phyloP scores from a whole-genome alignment of 1,140 invertebrate species.

The Drosophila burlai region DNA sequence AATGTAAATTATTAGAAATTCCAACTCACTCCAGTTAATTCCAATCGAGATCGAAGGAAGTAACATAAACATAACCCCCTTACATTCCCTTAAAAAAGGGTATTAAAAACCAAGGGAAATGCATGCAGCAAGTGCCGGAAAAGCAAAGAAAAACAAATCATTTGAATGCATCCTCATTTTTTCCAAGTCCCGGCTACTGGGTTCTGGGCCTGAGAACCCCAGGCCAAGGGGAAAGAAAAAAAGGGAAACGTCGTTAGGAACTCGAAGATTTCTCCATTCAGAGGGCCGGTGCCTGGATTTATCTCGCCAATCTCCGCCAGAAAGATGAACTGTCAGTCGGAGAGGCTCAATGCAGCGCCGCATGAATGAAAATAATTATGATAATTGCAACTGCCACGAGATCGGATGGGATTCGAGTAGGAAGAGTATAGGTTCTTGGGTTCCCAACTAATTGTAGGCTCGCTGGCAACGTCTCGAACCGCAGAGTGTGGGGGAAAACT shows the following conservation, averaged over 20 bases:
- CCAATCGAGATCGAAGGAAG: conserved; percentile 9
- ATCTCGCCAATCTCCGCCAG: conserved; percentile 60
- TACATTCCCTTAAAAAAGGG: conserved; percentile 1
- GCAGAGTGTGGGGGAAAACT: conserved; percentile 60
- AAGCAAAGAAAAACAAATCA: conserved; percentile 50
- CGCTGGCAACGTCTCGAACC: conserved; percentile 48
- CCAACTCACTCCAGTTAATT: not conserved
- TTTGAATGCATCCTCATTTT: conserved; percentile 69
- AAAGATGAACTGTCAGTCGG: conserved; percentile 36
- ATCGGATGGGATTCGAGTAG: conserved; percentile 32
- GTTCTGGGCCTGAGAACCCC: conserved; percentile 23
- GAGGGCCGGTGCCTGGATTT: conserved; percentile 37
- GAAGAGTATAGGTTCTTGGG: conserved; percentile 17
- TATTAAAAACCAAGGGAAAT: conserved; percentile 33
- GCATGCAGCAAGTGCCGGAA: conserved; percentile 59
- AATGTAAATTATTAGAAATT: not conserved
- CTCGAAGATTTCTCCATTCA: conserved; percentile 36
- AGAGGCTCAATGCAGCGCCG: conserved; percentile 57
- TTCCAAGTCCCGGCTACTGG: conserved; percentile 10
- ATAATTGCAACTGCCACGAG: conserved; percentile 75
- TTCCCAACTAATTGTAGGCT: conserved; percentile 74
- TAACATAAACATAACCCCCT: not conserved
- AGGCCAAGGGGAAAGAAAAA: conserved; percentile 18
- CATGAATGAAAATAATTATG: conserved; percentile 84
- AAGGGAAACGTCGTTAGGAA: conserved; percentile 66